These are phyloP conservation scores for Crossaster papposus DNA, from an alignment of 53 echinoderm and acorn worm species.

Conservation along the genomic window DNA sequence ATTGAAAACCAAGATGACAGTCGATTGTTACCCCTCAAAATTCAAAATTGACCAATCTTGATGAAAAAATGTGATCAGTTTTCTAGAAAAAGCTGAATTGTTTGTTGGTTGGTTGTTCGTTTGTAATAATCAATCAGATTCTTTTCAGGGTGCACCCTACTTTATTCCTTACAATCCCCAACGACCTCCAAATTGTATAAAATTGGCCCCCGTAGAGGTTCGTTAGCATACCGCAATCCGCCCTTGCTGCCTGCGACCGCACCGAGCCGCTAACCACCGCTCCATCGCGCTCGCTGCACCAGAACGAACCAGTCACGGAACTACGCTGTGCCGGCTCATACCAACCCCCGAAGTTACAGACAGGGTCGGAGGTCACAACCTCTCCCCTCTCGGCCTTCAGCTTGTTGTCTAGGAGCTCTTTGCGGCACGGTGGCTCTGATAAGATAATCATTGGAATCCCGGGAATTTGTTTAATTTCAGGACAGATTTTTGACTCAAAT, in stretches of 20 bases:
- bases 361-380: slow-evolving; percentile 63
- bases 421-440: slow-evolving; percentile 63
- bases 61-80: too few relatives aligned
- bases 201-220: too few relatives aligned
- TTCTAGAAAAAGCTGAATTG: too few relatives aligned
- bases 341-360: slow-evolving; percentile 53
- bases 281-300: slow-evolving; percentile 76
- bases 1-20: too few relatives aligned
- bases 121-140: too few relatives aligned
- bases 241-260: slow-evolving; percentile 2
- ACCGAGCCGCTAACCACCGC: slow-evolving; percentile 52
- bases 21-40: too few relatives aligned
- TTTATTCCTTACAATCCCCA: too few relatives aligned
- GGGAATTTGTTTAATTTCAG: background rate
- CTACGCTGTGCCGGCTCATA: slow-evolving; percentile 67
- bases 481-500: too few relatives aligned
- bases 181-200: background rate
- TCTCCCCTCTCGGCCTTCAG: slow-evolving; percentile 37
- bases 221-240: slow-evolving; percentile 72
- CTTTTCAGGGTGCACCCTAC: too few relatives aligned
- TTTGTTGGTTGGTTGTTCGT: too few relatives aligned
- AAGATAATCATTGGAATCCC: background rate
- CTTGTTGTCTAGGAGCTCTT: slow-evolving; percentile 34
- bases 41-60: too few relatives aligned
- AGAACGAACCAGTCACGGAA: slow-evolving; percentile 40